These are phyloP conservation scores for Stegastes partitus DNA, from an alignment of 2,113 vertebrate genomes.

Conservation along the genomic window DNA sequence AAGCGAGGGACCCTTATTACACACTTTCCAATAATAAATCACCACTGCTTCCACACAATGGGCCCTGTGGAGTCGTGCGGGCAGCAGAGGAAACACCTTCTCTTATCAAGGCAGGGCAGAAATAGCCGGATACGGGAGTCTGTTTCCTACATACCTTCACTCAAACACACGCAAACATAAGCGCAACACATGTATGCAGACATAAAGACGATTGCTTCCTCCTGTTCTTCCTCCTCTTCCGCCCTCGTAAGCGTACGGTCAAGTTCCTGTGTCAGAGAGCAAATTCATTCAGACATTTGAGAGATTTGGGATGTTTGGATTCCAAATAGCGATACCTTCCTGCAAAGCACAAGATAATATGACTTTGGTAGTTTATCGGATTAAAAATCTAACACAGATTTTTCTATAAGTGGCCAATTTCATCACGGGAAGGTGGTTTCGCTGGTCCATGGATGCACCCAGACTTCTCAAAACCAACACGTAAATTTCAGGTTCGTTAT, in stretches of 20 bases:
- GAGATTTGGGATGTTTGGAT: neutral
- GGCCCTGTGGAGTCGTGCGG: slow-evolving; percentile 48
- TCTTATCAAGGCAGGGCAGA: slow-evolving; percentile 80
- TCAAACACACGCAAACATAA: slow-evolving; percentile 25
- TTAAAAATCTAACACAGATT: too few species aligned
- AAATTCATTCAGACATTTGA: neutral
- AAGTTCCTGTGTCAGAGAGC: neutral
- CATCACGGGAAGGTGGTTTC: too few species aligned
- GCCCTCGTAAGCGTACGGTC: neutral
- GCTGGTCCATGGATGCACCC: too few species aligned
- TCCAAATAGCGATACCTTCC: neutral
- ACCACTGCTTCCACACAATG: slow-evolving; percentile 75
- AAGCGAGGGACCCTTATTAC: slow-evolving; percentile 72
- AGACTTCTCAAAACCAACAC: too few species aligned
- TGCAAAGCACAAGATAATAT: neutral
- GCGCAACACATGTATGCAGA: neutral
- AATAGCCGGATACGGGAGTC: slow-evolving; percentile 62
- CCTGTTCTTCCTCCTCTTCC: neutral
- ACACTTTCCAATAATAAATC: slow-evolving; percentile 80
- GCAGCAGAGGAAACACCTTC: slow-evolving; percentile 81
- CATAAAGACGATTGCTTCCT: slow-evolving; percentile 34
- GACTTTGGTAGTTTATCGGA: too few species aligned
- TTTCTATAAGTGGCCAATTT: too few species aligned
- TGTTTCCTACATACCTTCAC: slow-evolving; percentile 65
- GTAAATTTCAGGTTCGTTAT: too few species aligned